These are phyloP conservation scores for Hylaeus anthracinus DNA, from an alignment of 1,140 invertebrate genomes.

Conservation along the genomic window DNA sequence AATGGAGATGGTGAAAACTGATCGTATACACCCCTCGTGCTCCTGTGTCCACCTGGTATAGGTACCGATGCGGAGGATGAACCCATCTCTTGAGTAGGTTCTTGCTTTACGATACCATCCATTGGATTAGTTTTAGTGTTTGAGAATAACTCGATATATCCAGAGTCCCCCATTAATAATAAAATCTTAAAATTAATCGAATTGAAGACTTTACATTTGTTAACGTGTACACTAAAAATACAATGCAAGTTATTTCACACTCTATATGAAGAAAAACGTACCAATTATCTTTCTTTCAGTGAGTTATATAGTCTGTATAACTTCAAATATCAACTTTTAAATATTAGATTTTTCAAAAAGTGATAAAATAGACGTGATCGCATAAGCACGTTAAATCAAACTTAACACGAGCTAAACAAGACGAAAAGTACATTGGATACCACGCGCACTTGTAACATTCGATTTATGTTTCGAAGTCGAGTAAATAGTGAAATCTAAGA, in stretches of 20 bases:
- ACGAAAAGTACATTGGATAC: neutral
- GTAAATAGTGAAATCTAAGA: slow-evolving; percentile 6
- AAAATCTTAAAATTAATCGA: neutral
- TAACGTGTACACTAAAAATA: neutral
- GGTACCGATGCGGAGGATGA: slow-evolving; percentile 77
- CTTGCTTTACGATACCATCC: slow-evolving; percentile 72
- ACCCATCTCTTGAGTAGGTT: slow-evolving; percentile 70
- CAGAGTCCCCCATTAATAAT: slow-evolving; percentile 43
- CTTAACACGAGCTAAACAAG: neutral
- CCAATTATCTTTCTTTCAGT: neutral
- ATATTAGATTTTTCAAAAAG: neutral
- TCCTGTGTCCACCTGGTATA: slow-evolving; percentile 76
- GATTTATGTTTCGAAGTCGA: neutral
- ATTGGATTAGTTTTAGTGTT: slow-evolving; percentile 63
- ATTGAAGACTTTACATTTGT: neutral
- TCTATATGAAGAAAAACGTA: neutral
- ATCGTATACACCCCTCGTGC: slow-evolving; percentile 70
- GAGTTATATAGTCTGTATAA: neutral
- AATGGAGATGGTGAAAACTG: slow-evolving; percentile 79
- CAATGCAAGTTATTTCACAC: neutral
- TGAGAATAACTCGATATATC: slow-evolving; percentile 38
- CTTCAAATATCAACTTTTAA: neutral
- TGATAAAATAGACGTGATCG: neutral
- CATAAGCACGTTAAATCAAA: neutral
- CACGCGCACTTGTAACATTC: neutral